Evolutionary conservation across 1,140 invertebrate species (phyloP), one percentile per base, ranked within the genome.

Genomic region (Ceratosolen solmsi): DNA sequence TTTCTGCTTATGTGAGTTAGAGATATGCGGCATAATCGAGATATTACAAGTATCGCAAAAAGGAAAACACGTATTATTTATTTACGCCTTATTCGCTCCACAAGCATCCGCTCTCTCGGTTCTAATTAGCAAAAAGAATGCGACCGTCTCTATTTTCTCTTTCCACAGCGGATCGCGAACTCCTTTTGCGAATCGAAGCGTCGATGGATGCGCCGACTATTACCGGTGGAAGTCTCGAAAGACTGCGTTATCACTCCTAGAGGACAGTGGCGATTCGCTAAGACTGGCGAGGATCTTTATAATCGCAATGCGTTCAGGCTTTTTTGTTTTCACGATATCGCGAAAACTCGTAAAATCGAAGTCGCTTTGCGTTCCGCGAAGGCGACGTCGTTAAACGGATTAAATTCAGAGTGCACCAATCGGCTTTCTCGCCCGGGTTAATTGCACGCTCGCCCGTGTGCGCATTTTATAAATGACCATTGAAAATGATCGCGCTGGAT

Each of bases 331-430:
- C 2, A 25, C 8, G 20, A 1, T 25, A 65, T 27, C 38, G 58
- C 56, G 54, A 38, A 38, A 74, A 25, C 56, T 63, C 75, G 22
- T 46, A 77, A 77, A 77, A 77, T 77, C 74, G 58, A 41, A 13
- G 22, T 4, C 20, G 27, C 15, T 58, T 51, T 20, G 22, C 20
- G 5, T 65, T 76, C 75, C 17, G 38, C 58, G 60, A 51, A 51
- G 30, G 78, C 72, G 51, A 3, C 15, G 51, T 49, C 36, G 65
- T 79, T 72, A 72, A 79, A 49, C 65, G 51, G 38, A 60, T 72
- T 79, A 79, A 79, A 71, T 58, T 30, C 49, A 49, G n/a, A 5
- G 49, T 17, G n/a, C n/a, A n/a, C n/a, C 51, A 30, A 74, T 65
- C 41, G 58, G 1, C 63, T 15, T 51, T 41, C 63, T 15, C 76